Base-by-base conservation (phyloP, 2,797 vertebrate species). In the Meriones psammophilus region DNA sequence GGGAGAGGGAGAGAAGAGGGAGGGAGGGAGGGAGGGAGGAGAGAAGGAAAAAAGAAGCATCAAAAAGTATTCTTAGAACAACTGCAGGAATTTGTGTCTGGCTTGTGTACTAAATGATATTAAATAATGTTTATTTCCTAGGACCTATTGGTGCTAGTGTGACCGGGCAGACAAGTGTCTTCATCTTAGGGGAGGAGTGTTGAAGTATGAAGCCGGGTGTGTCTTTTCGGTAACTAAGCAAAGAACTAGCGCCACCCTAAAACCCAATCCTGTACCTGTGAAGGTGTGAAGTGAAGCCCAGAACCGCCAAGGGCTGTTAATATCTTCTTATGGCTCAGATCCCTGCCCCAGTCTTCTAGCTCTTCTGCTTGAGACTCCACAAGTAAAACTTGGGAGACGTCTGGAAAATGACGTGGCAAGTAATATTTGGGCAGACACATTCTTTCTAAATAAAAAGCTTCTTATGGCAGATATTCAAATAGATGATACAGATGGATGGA, bases 1-100 rank as follows among this genome's bases (percentile, higher is more conserved):
- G 18, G n/a, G 20, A 30, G 83, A 86, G 30, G 15, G 15, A 28
- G 14, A 5, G 64, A 54, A 26, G 46, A 26, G 14, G 10, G 8
- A 3, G 3, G 1, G n/a, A 30, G 15, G 2, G 33, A 58, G 12
- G 17, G 33, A 33, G 14, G 1, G 15, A n/a, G 10, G 8, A 3
- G 3, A 0, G n/a, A 14, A 28, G 36, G 22, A 6, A 7, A 39
- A 64, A 39, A 28, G 24, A 62, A 46, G 42, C 17, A 1, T 17
- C 36, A 62, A 76, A 76, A 64, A 58, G 20, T n/a, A 64, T 50
- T 46, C 39, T n/a, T 22, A 24, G 39, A 30, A 78, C 88, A 89
- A 39, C 28, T 89, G 73, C 71, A 50, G 60, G 54, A 20, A 30
- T 89, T n/a, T 50, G 18, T 24, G n/a, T 50, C 26, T 10, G 7